Percentiles rank a stretch among this genome's conserved stretches.
Conservation (phyloP, 2,797 vertebrate genomes). For the Platalea minor region DNA sequence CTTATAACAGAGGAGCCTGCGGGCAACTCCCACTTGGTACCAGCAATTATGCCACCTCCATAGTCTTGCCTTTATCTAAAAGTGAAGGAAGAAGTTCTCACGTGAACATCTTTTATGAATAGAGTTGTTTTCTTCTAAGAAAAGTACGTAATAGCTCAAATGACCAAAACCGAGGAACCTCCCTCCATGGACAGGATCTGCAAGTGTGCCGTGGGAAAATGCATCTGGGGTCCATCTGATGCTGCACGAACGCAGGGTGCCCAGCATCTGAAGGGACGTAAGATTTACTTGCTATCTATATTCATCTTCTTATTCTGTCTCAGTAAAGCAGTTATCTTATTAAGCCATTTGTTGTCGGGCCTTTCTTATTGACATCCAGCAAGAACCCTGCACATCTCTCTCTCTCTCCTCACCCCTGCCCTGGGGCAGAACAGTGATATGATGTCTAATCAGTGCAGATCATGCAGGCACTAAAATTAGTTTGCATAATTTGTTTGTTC, state of each 20-base stretch:
- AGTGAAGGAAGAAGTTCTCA: neutral
- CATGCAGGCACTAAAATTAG: neutral
- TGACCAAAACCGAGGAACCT: neutral
- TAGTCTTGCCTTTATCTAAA: neutral
- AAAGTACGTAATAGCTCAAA: neutral
- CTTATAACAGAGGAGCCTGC: neutral
- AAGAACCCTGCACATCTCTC: neutral
- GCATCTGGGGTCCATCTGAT: rapidly evolving
- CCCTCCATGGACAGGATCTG: neutral
- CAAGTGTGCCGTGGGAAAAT: neutral
- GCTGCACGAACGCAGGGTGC: neutral
- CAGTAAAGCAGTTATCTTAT: neutral
- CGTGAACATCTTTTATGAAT: neutral
- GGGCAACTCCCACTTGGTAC: neutral
- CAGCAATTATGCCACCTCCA: neutral
- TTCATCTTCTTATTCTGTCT: neutral
- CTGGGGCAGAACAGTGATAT: neutral
- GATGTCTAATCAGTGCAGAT: neutral
- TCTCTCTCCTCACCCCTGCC: neutral
- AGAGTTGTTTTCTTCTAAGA: neutral
- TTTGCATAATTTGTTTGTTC: neutral
- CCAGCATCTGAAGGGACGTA: neutral
- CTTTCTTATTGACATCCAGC: neutral
- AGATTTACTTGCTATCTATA: neutral
- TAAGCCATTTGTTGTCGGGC: neutral